Evolutionary conservation across 2,113 vertebrate genomes (phyloP).

Genomic region (Chelonoidis abingdonii): DNA sequence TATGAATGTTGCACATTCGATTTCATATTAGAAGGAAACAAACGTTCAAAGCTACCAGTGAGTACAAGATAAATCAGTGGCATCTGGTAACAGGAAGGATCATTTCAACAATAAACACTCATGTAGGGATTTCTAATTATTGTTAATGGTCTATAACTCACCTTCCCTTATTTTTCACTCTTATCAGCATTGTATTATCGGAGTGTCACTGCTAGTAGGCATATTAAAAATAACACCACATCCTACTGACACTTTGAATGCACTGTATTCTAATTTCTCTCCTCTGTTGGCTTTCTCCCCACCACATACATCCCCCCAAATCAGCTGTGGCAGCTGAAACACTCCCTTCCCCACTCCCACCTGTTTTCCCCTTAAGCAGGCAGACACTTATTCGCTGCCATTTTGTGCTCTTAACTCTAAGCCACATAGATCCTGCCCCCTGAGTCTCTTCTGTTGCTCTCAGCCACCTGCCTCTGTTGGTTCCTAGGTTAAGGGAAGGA

Average conservation of each 20-base stretch:
- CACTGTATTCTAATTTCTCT: neutral
- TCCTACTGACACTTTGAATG: neutral
- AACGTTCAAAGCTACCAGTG: conserved; percentile 5
- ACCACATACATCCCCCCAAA: neutral
- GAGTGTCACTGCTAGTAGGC: conserved; percentile 2
- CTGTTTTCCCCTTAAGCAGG: neutral
- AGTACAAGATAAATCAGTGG: conserved; percentile 6
- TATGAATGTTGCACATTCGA: neutral
- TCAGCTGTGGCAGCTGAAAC: neutral
- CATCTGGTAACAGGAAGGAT: conserved; percentile 30
- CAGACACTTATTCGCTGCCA: rapidly evolving
- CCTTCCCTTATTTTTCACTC: conserved; percentile 34
- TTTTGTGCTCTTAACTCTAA: neutral
- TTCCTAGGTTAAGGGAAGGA: neutral
- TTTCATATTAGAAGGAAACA: conserved; percentile 29
- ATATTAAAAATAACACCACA: neutral
- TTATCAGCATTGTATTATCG: neutral
- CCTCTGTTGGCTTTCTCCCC: neutral
- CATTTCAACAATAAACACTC: neutral
- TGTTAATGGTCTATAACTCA: conserved; percentile 25
- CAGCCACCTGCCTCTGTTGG: neutral
- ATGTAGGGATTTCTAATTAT: conserved; percentile 29
- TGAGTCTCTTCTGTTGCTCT: neutral
- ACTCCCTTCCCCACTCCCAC: neutral
- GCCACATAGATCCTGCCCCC: rapidly evolving